Conservation (phyloP, 2,113 vertebrate genomes). For the Malurus cyaneus region DNA sequence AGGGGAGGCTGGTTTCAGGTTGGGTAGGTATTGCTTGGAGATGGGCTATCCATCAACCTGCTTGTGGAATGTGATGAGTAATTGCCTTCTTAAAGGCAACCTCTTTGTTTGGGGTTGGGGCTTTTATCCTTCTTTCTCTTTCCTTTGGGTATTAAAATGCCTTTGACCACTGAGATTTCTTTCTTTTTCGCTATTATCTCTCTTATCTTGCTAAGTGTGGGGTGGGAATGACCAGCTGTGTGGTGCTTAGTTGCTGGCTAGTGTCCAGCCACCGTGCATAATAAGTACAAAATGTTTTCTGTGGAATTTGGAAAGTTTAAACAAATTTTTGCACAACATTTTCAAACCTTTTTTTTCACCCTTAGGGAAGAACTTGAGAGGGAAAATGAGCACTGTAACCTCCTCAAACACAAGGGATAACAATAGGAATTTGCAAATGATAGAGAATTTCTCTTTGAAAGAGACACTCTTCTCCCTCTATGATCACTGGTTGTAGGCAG, state of each 20-base stretch:
- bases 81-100: not conserved
- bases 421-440: not conserved
- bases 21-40: not conserved
- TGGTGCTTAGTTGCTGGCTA: not conserved
- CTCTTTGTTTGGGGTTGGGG: rapidly evolving
- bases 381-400: not conserved
- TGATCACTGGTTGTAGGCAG: not conserved
- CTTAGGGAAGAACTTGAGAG: not conserved
- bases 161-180: not conserved
- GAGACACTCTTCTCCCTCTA: rapidly evolving
- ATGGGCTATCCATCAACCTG: not conserved
- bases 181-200: not conserved
- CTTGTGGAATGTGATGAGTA: not conserved
- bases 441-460: not conserved
- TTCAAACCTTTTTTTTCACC: not conserved
- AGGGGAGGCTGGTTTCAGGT: rapidly evolving
- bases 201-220: not conserved
- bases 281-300: not conserved
- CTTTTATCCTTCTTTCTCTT: not conserved
- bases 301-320: not conserved
- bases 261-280: not conserved
- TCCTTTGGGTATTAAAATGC: not conserved
- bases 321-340: not conserved
- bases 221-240: rapidly evolving
- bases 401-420: rapidly evolving